phyloP scores from a whole-genome alignment of 2,113 vertebrate species.

The Varanus salvator region DNA sequence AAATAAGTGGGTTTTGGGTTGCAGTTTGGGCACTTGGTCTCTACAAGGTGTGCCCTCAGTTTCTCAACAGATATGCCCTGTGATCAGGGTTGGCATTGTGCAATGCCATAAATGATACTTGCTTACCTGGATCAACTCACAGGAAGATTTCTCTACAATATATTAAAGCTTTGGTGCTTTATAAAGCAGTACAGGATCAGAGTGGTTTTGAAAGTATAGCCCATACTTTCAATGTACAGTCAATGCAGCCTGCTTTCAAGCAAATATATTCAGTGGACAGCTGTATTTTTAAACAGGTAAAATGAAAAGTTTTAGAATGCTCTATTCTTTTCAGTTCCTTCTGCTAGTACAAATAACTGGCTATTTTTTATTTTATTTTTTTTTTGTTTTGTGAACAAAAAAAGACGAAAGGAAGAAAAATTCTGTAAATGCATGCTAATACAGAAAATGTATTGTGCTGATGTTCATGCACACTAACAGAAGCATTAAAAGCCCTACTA shows the following conservation, averaged over 20 bases:
- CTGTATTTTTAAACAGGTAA: neutral
- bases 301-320: neutral
- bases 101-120: no score
- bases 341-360: neutral
- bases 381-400: neutral
- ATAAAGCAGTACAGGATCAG: no score
- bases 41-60: no score
- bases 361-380: neutral
- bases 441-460: constrained; percentile 7
- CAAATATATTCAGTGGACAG: neutral
- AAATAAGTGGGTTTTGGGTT: no score
- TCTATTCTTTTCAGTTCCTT: neutral
- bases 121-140: no score
- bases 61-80: no score
- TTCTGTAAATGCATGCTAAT: neutral
- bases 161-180: no score
- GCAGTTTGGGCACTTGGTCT: no score
- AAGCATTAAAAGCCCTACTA: neutral
- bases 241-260: neutral
- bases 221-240: no score
- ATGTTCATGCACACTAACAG: neutral
- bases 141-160: no score
- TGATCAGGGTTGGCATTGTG: no score
- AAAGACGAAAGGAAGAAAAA: neutral
- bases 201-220: no score